Evolutionary conservation across 2,888 invertebrate species (phyloP).

Genomic region (Drosophila anomalata): DNA sequence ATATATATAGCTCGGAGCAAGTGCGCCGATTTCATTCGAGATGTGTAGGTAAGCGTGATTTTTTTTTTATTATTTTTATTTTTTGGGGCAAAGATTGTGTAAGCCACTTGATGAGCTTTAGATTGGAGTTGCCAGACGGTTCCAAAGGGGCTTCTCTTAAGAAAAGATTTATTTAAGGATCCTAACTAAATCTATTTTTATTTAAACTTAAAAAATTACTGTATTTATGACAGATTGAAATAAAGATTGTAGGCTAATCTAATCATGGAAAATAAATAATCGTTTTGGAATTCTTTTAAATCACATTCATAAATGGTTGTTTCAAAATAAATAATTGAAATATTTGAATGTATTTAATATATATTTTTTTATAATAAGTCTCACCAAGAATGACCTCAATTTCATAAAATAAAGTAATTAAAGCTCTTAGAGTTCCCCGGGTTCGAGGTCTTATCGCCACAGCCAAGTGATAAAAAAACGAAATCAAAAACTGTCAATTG

Average conservation of each 20-base stretch:
- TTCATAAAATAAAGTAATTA: neutral
- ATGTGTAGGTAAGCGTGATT: neutral
- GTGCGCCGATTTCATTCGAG: constrained; percentile 22
- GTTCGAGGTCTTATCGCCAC: constrained; percentile 21
- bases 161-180: neutral
- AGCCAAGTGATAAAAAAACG: constrained; percentile 23
- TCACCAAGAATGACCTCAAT: constrained; percentile 23
- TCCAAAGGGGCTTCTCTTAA: neutral
- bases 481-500: constrained; percentile 5
- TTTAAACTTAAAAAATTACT: neutral
- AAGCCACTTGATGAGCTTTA: constrained; percentile 31
- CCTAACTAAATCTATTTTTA: neutral
- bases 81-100: constrained; percentile 7
- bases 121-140: constrained; percentile 25
- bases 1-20: constrained; percentile 28
- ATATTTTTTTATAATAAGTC: neutral
- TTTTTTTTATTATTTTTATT: neutral
- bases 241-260: neutral
- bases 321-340: no score
- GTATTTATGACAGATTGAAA: neutral
- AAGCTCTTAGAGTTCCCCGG: neutral
- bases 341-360: neutral
- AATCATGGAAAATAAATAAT: neutral
- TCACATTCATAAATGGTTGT: no score
- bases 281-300: no score